A percentile compares a stretch with the other conserved stretches of the same genome.
Evolutionary conservation across 2,797 vertebrate genomes (phyloP).

Genomic region (Huso huso): DNA sequence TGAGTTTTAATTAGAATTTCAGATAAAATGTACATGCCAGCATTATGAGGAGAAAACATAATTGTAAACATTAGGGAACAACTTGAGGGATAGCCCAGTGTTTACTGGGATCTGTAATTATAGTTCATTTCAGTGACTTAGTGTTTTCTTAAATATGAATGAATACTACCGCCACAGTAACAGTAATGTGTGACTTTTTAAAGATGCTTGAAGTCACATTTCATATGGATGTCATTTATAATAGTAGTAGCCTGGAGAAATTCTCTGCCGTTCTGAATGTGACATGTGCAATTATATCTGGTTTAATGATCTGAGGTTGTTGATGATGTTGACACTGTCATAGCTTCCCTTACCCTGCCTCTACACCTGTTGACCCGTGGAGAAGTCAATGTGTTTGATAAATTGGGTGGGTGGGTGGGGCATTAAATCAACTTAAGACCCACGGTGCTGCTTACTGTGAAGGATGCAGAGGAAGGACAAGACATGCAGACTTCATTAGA

Average conservation of each 20-base stretch:
- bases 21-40: neutral
- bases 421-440: neutral
- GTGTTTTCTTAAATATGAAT: too few species aligned
- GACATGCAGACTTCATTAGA: slow-evolving; percentile 1
- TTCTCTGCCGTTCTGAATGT: neutral
- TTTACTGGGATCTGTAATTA: too few species aligned
- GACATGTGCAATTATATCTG: neutral
- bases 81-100: too few species aligned
- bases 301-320: neutral
- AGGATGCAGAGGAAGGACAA: neutral
- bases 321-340: neutral
- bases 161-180: too few species aligned
- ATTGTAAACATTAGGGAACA: too few species aligned
- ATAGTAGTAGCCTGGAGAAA: too few species aligned
- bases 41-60: too few species aligned
- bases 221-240: too few species aligned
- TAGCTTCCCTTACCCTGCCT: neutral
- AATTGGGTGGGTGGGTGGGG: neutral
- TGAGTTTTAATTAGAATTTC: neutral
- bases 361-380: neutral
- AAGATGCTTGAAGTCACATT: too few species aligned
- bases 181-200: too few species aligned
- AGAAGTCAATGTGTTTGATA: neutral
- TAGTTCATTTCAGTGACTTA: too few species aligned
- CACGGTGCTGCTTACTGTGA: neutral